These are phyloP conservation scores for Ctenoplectra terminalis DNA, from an alignment of 1,140 invertebrate species.

Conservation along the genomic window DNA sequence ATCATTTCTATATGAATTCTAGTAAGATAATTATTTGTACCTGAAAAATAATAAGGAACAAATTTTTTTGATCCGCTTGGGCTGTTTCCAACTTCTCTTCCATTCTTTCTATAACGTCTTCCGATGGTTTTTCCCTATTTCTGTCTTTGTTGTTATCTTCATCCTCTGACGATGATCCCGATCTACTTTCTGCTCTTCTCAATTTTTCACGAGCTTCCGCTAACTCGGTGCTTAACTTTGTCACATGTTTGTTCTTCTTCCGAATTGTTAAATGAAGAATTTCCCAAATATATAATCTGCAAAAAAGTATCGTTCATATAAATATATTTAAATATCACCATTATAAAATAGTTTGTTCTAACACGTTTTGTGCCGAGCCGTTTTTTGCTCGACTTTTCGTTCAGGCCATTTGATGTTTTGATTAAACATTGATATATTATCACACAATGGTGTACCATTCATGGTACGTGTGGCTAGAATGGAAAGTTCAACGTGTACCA, in stretches of 20 bases:
- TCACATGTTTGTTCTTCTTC: constrained; percentile 98
- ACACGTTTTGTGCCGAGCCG: too few species aligned
- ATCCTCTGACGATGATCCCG: constrained; percentile 91
- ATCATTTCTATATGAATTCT: too few species aligned
- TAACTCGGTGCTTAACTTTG: constrained; percentile 92
- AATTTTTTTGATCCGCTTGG: constrained; percentile 97
- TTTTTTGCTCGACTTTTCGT: too few species aligned
- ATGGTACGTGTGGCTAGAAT: too few species aligned
- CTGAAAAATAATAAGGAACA: constrained; percentile 98
- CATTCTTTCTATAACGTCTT: constrained; percentile 95
- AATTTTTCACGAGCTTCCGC: constrained; percentile 93
- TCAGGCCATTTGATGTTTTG: too few species aligned
- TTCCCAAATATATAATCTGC: constrained; percentile 97
- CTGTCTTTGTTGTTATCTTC: constrained; percentile 87
- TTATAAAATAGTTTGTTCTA: too few species aligned
- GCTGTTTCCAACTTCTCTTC: constrained; percentile 97
- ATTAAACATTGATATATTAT: too few species aligned
- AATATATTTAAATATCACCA: constrained; percentile 8
- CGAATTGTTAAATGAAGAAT: constrained; percentile 97
- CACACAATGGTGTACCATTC: too few species aligned
- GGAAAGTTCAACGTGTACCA: too few species aligned
- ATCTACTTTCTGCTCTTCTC: constrained; percentile 88
- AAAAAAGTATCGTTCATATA: constrained; percentile 28
- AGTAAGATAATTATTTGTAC: constrained; percentile 74
- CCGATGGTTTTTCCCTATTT: constrained; percentile 90